phyloP scores from a whole-genome alignment of 2,888 invertebrate species.

The Eurytoma adleriae region DNA sequence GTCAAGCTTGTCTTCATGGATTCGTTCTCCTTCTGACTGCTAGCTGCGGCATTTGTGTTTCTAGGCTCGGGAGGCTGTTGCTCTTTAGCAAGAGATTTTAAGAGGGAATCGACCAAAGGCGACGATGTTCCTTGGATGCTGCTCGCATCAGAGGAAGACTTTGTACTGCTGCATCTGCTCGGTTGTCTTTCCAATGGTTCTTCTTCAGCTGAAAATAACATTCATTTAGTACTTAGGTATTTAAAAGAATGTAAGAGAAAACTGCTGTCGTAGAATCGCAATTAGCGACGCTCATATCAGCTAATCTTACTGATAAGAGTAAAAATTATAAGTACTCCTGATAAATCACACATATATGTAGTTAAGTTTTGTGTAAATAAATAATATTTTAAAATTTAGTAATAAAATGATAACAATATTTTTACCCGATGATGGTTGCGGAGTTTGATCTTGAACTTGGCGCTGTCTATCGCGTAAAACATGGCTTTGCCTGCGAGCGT shows the following conservation, averaged over 20 bases:
- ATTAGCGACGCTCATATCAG: no score
- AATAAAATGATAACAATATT: neutral
- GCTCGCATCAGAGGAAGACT: slow-evolving; percentile 73
- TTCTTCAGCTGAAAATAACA: slow-evolving; percentile 65
- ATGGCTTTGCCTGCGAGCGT: slow-evolving; percentile 94
- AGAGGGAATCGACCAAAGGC: slow-evolving; percentile 83
- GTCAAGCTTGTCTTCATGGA: slow-evolving; percentile 81
- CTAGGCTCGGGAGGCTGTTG: slow-evolving; percentile 80
- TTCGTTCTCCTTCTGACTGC: slow-evolving; percentile 80
- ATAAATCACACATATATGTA: no score
- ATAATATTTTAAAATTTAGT: no score
- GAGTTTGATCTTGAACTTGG: slow-evolving; percentile 75
- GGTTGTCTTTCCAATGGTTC: slow-evolving; percentile 68
- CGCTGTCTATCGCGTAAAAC: slow-evolving; percentile 88
- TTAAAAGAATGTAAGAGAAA: no score
- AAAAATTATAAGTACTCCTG: no score
- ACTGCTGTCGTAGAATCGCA: no score
- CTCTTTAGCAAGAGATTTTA: slow-evolving; percentile 87
- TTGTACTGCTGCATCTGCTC: slow-evolving; percentile 73
- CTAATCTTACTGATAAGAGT: no score
- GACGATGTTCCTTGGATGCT: slow-evolving; percentile 75
- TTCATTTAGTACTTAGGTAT: no score
- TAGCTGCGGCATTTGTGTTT: slow-evolving; percentile 77
- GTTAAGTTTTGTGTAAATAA: no score
- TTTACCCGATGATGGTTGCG: slow-evolving; percentile 65